These are phyloP conservation scores for Lithophane ornitopus DNA, from an alignment of 2,888 invertebrate species.

Conservation along the genomic window DNA sequence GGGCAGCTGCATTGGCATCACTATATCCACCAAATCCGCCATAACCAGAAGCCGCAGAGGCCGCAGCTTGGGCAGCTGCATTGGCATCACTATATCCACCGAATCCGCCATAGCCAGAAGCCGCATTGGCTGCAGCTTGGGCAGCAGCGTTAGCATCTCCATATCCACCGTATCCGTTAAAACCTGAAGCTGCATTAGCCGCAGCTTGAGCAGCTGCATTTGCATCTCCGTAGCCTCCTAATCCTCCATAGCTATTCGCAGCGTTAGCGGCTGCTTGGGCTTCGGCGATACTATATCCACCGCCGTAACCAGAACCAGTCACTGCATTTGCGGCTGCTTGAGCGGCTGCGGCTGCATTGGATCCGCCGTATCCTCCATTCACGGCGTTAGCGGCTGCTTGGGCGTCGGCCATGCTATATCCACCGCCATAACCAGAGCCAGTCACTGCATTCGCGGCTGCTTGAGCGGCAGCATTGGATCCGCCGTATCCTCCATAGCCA, in stretches of 20 bases:
- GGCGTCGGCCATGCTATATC: slow-evolving; percentile 47
- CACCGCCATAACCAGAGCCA: slow-evolving; percentile 38
- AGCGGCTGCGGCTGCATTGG: slow-evolving; percentile 2
- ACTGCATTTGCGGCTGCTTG: background rate
- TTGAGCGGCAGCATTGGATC: slow-evolving; percentile 22
- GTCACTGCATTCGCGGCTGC: slow-evolving; percentile 30
- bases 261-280: slow-evolving; percentile 2
- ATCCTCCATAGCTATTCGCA: background rate
- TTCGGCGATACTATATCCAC: background rate
- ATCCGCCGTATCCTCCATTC: slow-evolving; percentile 5
- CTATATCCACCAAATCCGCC: slow-evolving; percentile 14
- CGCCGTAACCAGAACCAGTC: background rate
- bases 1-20: slow-evolving; percentile 24
- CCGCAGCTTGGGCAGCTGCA: slow-evolving; percentile 22
- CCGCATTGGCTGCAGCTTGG: background rate
- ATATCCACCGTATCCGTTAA: slow-evolving; percentile 10
- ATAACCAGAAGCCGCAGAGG: background rate
- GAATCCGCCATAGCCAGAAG: slow-evolving; percentile 14
- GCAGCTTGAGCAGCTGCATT: slow-evolving; percentile 38
- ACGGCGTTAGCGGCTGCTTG: slow-evolving; percentile 30
- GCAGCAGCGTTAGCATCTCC: background rate
- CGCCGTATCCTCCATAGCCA: slow-evolving; percentile 19
- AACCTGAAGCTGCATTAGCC: slow-evolving; percentile 19
- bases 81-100: background rate
- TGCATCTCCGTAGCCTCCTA: background rate